Conservation (phyloP, 2,888 invertebrate genomes). For the Lasioglossum marginatum region DNA sequence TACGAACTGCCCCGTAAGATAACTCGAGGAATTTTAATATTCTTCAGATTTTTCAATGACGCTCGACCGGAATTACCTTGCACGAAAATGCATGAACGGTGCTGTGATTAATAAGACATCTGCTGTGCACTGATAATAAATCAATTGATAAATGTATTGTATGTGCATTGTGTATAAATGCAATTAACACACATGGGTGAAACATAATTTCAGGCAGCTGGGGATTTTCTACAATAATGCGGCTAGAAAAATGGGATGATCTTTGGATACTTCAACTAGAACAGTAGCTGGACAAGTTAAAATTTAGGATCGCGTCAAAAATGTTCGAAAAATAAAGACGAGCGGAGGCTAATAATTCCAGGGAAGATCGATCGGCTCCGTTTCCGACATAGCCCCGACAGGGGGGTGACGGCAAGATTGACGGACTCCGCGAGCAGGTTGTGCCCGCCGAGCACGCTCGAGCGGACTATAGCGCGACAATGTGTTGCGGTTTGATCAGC, state of each 20-base stretch:
- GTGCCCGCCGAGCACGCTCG: background rate
- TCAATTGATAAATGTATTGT: background rate
- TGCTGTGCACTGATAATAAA: background rate
- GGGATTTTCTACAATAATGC: no score
- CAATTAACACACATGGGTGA: no score
- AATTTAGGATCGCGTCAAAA: background rate
- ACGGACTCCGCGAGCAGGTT: constrained; percentile 10
- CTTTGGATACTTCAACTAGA: no score
- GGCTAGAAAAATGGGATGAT: no score
- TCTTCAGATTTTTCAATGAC: background rate
- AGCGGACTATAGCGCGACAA: constrained; percentile 42
- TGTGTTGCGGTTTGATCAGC: constrained; percentile 63
- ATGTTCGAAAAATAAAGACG: background rate
- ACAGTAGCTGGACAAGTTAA: background rate
- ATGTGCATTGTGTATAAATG: no score
- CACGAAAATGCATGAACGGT: background rate
- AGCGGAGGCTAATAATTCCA: background rate
- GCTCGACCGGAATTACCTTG: background rate
- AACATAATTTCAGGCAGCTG: no score
- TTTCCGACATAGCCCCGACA: background rate
- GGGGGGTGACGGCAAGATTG: constrained; percentile 4
- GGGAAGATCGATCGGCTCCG: background rate
- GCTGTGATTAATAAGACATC: background rate
- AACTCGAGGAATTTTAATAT: background rate
- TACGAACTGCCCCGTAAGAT: background rate